Conservation (phyloP, 2,888 invertebrate species). For the Mechanitis messenoides region DNA sequence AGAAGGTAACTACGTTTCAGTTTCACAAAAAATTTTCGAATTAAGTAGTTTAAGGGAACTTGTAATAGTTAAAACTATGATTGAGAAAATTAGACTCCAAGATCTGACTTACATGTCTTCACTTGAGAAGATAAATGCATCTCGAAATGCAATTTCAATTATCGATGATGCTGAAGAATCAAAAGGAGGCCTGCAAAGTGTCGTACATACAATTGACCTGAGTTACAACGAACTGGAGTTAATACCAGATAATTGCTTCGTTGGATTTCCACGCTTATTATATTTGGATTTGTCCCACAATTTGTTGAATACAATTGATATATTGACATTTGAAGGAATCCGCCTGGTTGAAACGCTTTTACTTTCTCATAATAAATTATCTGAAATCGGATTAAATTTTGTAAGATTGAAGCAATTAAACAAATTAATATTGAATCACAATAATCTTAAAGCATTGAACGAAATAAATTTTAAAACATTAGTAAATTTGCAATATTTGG, state of each 20-base stretch:
- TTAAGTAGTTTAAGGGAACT: slow-evolving; percentile 12
- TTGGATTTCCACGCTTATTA: slow-evolving; percentile 10
- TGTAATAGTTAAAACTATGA: slow-evolving; percentile 11
- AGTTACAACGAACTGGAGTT: slow-evolving; percentile 19
- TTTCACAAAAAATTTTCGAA: slow-evolving; percentile 11
- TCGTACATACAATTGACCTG: slow-evolving; percentile 17
- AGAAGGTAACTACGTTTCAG: slow-evolving; percentile 16
- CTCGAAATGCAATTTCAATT: slow-evolving; percentile 19
- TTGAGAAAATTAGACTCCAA: slow-evolving; percentile 15
- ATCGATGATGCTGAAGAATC: slow-evolving; percentile 7
- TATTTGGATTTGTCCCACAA: slow-evolving; percentile 23
- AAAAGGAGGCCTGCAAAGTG: neutral
- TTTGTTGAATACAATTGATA: slow-evolving; percentile 16
- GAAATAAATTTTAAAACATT: slow-evolving; percentile 17
- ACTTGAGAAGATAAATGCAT: slow-evolving; percentile 15
- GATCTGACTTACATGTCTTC: slow-evolving; percentile 5
- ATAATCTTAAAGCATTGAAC: slow-evolving; percentile 14
- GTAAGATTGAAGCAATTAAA: slow-evolving; percentile 23
- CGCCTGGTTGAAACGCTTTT: slow-evolving; percentile 13
- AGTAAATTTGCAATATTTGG: slow-evolving; percentile 12
- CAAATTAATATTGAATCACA: slow-evolving; percentile 15
- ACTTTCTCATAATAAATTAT: slow-evolving; percentile 20
- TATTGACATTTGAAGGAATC: slow-evolving; percentile 24
- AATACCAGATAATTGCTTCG: slow-evolving; percentile 20
- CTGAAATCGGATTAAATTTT: slow-evolving; percentile 20